Base-by-base conservation (phyloP, 2,888 invertebrate genomes). In the Tachystola acroxantha region DNA sequence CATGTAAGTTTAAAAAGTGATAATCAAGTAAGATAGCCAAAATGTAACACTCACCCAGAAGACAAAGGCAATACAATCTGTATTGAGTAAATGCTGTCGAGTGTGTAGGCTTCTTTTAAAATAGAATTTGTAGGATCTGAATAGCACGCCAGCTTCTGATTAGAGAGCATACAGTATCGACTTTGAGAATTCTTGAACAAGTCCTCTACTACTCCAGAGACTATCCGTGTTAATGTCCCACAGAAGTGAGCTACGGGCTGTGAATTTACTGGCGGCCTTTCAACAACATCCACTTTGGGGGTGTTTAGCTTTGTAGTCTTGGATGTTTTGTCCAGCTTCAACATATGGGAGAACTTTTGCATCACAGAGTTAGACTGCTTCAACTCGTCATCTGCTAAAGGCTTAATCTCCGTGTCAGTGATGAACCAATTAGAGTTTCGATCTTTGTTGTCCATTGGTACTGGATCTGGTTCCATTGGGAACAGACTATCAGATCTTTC, bases 131-230 rank as follows among this genome's bases (percentile, higher is more conserved):
- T 90, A 48, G 92, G 91, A 60, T 95, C 95, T 3, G 91, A 80
- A 55, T 92, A 94, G 59, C 94, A 93, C 46, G 91, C 88, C 16
- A 96, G 79, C 59, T 92, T 92, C 29, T 92, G 90, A 47, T 93
- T 92, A 3, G 91, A 89, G 13, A 95, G 68, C 26, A 92, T 89
- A 60, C 92, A 93, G 74, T 91, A 92, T 27, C 93, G 88, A n/a
- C 89, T 89, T 44, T 92, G 92, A 58, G 93, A 90, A 64, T 95
- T 94, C 45, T 93, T 94, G 34, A 94, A 90, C 37, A 93, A 79
- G 46, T 93, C 92, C 50, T 93, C 93, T 1, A 92, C 91, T 0
- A 90, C 89, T 6, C 91, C 91, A 5, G 85, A 82, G 3, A 88
- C 84, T 25, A 89, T 80, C 53, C 89, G 88, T 40, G 89, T 90